phyloP scores from a whole-genome alignment of 1,140 invertebrate species.

The Heliconius himera region DNA sequence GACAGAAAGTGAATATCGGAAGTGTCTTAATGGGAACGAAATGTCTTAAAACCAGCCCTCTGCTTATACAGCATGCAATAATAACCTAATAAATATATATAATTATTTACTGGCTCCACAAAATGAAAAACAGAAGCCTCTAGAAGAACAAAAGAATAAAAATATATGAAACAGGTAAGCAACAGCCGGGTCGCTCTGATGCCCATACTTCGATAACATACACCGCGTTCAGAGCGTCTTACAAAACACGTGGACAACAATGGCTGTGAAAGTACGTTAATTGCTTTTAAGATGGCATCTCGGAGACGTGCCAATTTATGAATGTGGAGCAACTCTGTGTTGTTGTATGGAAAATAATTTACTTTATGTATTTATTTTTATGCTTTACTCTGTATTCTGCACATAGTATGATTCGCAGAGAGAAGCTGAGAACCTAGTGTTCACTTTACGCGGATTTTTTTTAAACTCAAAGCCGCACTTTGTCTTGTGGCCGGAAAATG shows the following conservation, averaged over 20 bases:
- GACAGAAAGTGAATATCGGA: too few species aligned
- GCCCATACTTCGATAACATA: constrained; percentile 36
- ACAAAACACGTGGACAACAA: constrained; percentile 17
- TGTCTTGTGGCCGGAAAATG: too few species aligned
- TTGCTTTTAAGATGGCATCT: constrained; percentile 23
- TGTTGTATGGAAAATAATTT: not conserved
- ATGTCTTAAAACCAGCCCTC: too few species aligned
- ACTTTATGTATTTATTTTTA: not conserved
- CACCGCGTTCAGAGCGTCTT: not conserved
- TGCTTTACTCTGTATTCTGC: not conserved
- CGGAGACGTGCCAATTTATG: constrained; percentile 9
- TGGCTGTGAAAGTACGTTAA: constrained; percentile 30
- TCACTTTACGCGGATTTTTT: not conserved
- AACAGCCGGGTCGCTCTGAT: not conserved
- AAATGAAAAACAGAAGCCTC: not conserved
- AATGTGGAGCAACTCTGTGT: not conserved
- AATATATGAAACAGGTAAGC: not conserved
- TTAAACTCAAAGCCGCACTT: too few species aligned
- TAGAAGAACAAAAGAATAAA: not conserved
- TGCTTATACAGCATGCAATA: too few species aligned
- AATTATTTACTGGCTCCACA: too few species aligned
- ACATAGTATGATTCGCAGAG: not conserved
- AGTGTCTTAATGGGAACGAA: too few species aligned
- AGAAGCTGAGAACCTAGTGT: not conserved
- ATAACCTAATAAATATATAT: too few species aligned